Base-by-base conservation (phyloP, 2,797 vertebrate species). In the Strix occidentalis region DNA sequence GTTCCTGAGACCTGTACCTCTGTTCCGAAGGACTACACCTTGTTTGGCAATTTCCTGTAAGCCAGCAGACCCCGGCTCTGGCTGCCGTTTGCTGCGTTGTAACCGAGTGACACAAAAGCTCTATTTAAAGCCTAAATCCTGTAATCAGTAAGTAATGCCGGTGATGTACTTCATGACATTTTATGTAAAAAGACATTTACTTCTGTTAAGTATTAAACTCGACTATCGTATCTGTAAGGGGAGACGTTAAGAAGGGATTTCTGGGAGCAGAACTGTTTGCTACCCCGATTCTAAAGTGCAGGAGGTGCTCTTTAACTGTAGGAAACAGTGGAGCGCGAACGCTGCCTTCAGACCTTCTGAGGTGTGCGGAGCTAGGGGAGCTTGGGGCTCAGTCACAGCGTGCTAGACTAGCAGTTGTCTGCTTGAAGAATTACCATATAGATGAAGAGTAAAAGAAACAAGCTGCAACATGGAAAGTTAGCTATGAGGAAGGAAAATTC, bases 311-410 rank as follows among this genome's bases (percentile, higher is more conserved):
- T 51, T 28, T 25, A 46, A 13, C 24, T 43, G 37, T 1, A 8
- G 37, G 5, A 3, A 43, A 19, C 24, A 69, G 63, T 31, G 25
- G 41, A 66, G 43, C 26, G 4, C 1, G 28, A 17, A 18, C 4
- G 60, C 71, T 84, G 81, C 78, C 50, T 26, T 35, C 46, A 51
- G 23, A 5, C 17, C 19, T 69, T 7, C 48, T 28, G 45, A 10
- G 16, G 54, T 23, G 3, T 11, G 15, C 21, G 29, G 13, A 41
- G 10, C 15, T 29, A 17, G 2, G 33, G 6, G 23, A 33, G 71
- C 86, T 88, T 31, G 3, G 13, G 46, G 26, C 10, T 23, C 11
- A 7, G 1, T 10, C 76, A 15, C 61, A 50, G 51, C 0, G 0
- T 53, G 71, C 88, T 68, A 31, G 57, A 5, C 53, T 39, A 66